Percentiles rank a stretch among this genome's conserved stretches.
These are phyloP conservation scores for Nasonia oneida DNA, from an alignment of 2,888 invertebrate genomes.

Conservation along the genomic window DNA sequence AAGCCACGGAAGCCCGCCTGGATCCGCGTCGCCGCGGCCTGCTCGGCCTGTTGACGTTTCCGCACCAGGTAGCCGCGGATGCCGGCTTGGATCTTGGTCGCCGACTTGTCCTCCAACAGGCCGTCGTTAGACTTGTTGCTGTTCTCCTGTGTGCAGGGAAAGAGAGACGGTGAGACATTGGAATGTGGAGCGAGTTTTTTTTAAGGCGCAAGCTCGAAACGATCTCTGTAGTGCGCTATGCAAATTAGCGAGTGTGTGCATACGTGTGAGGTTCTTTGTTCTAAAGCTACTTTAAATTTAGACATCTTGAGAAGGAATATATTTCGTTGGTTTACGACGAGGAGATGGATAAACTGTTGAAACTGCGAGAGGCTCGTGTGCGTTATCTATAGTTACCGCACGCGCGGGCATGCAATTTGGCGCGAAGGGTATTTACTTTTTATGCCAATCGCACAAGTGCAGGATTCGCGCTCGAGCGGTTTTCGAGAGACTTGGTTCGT, in stretches of 20 bases:
- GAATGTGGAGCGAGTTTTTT: neutral
- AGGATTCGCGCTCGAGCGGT: neutral
- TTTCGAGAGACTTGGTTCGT: neutral
- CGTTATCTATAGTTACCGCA: neutral
- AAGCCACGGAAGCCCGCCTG: constrained; percentile 77
- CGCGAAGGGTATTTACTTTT: neutral
- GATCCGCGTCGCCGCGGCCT: constrained; percentile 75
- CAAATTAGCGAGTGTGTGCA: neutral
- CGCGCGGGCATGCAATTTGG: neutral
- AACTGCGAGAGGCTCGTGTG: neutral
- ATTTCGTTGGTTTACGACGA: neutral
- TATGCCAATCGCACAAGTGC: neutral
- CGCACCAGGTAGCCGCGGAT: constrained; percentile 85
- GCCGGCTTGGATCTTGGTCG: constrained; percentile 85
- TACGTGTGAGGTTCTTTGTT: neutral
- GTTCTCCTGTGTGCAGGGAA: neutral
- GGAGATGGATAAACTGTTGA: neutral
- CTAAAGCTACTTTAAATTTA: neutral
- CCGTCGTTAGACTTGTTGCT: constrained; percentile 15
- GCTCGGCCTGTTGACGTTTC: constrained; percentile 78
- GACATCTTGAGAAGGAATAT: neutral
- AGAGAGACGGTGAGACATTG: neutral
- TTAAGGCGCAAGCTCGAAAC: neutral
- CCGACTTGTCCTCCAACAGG: constrained; percentile 75
- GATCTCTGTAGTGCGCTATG: neutral